phyloP scores from a whole-genome alignment of 2,113 vertebrate genomes.

The Nothobranchius kuhntae region DNA sequence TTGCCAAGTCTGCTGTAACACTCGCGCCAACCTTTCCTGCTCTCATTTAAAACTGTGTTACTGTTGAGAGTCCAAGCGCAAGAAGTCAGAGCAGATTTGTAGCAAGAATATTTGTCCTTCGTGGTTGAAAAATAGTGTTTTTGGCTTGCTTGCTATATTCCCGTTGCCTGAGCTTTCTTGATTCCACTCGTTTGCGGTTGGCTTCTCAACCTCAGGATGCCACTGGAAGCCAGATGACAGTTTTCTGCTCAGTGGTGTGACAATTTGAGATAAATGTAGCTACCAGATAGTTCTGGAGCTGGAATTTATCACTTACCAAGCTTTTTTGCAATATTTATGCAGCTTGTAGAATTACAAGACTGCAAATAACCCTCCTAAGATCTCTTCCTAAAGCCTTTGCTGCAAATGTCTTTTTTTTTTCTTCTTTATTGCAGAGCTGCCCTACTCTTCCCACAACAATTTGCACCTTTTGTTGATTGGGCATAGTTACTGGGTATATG shows the following conservation, averaged over 20 bases:
- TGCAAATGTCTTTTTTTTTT: constrained; percentile 5
- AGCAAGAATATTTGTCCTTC: constrained; percentile 9
- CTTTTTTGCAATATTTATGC: constrained; percentile 4
- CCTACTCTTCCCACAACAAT: not conserved
- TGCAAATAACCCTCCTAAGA: not conserved
- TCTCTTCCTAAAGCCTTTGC: constrained; percentile 2
- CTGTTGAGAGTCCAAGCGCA: not conserved
- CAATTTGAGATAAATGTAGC: constrained; percentile 21
- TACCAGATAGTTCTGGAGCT: not conserved
- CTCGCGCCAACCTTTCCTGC: not conserved
- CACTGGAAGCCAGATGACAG: not conserved
- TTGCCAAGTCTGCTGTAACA: constrained; percentile 6
- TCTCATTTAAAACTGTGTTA: not conserved
- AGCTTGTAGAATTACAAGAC: not conserved
- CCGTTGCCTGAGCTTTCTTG: not conserved
- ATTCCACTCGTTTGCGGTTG: constrained; percentile 13
- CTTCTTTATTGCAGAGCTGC: not conserved
- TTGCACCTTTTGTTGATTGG: constrained; percentile 5
- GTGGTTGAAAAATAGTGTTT: constrained; percentile 5
- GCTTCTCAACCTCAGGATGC: constrained; percentile 12
- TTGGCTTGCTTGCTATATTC: not conserved
- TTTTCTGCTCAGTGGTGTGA: constrained; percentile 8
- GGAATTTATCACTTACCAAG: constrained; percentile 6
- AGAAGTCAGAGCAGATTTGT: constrained; percentile 17
- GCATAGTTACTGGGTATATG: constrained; percentile 10